phyloP scores from a whole-genome alignment of 2,888 invertebrate species.

The Melipona bicolor region DNA sequence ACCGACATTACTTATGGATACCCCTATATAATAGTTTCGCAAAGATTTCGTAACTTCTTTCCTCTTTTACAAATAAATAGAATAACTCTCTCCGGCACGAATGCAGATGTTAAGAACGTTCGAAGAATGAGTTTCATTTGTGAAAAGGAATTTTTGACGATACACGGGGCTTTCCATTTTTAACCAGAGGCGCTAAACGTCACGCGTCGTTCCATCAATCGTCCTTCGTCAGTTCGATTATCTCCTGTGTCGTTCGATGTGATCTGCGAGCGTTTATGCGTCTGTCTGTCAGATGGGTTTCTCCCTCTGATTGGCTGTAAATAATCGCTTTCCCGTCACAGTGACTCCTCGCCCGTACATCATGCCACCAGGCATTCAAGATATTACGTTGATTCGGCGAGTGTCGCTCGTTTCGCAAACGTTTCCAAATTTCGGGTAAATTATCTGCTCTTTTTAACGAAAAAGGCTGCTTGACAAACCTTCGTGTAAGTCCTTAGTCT shows the following conservation, averaged over 20 bases:
- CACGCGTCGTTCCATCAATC: constrained; percentile 59
- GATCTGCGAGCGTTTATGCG: constrained; percentile 54
- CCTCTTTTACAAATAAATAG: no score
- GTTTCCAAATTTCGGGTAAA: constrained; percentile 18
- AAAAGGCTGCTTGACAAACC: background rate
- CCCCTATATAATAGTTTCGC: no score
- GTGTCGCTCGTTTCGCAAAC: background rate
- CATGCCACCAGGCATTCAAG: constrained; percentile 42
- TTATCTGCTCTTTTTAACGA: background rate
- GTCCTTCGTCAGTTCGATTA: constrained; percentile 62
- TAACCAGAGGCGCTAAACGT: constrained; percentile 14
- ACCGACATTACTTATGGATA: no score
- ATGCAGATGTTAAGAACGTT: background rate
- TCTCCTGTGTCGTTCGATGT: constrained; percentile 48
- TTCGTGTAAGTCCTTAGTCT: background rate
- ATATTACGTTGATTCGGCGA: constrained; percentile 42
- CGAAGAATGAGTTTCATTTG: background rate
- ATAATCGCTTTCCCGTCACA: constrained; percentile 37
- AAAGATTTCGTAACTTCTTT: no score
- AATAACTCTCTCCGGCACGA: no score
- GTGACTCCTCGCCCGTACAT: constrained; percentile 38
- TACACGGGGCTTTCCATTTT: background rate
- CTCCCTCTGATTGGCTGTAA: constrained; percentile 56
- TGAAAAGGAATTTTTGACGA: background rate
- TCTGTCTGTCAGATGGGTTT: constrained; percentile 45